Percentiles rank a stretch among this genome's conserved stretches.
These are phyloP conservation scores for Propithecus perrieri DNA, from an alignment of 2,797 vertebrate genomes.

Conservation along the genomic window DNA sequence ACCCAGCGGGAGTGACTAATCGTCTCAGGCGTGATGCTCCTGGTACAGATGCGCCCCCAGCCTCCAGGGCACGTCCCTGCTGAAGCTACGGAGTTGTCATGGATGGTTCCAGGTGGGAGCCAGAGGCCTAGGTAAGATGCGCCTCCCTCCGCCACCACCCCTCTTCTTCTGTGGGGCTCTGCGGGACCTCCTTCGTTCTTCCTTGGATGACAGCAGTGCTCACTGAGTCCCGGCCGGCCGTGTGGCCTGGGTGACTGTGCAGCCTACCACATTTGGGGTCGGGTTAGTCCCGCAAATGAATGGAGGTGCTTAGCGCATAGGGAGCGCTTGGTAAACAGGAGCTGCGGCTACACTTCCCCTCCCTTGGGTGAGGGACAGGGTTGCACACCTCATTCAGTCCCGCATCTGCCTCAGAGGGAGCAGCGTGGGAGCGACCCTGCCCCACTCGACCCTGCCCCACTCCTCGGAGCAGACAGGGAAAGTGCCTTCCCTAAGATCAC, in stretches of 20 bases:
- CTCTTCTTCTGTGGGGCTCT: conserved; percentile 73
- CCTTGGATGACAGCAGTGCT: background rate
- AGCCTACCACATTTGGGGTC: background rate
- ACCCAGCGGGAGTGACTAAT: background rate
- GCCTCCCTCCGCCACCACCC: background rate
- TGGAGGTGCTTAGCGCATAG: too few species aligned
- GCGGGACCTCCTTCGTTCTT: conserved; percentile 78
- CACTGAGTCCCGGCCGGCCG: fast-evolving
- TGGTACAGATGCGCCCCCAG: background rate
- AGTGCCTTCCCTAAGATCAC: background rate
- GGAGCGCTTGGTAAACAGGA: fast-evolving
- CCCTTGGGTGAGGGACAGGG: fast-evolving
- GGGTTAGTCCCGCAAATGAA: background rate
- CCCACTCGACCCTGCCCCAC: background rate
- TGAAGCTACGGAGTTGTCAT: background rate
- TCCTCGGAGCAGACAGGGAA: background rate
- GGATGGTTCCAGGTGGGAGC: background rate
- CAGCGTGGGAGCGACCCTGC: fast-evolving
- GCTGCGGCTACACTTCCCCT: fast-evolving
- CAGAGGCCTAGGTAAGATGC: background rate
- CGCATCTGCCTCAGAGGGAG: background rate
- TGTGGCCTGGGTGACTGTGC: background rate
- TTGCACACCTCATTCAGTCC: background rate
- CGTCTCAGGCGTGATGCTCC: fast-evolving
- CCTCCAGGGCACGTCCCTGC: background rate